Evolutionary conservation across 1,140 invertebrate genomes (phyloP).

Genomic region (Drosophila melanica): DNA sequence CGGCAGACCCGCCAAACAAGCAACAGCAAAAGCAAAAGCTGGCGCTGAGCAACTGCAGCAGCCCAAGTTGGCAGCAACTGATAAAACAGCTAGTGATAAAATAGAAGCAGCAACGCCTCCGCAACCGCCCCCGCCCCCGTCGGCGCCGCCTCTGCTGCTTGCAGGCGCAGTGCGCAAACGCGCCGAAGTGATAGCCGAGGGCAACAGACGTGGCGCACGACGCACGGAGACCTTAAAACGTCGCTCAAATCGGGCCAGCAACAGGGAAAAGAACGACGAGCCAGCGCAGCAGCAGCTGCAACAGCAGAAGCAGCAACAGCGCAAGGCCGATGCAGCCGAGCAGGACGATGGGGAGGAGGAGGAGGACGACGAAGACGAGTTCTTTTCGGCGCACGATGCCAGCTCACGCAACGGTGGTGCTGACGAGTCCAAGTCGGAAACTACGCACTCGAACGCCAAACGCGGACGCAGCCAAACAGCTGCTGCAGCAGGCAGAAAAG

Average conservation of each 20-base stretch:
- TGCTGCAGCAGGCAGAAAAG: constrained; percentile 43
- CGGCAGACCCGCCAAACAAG: constrained; percentile 61
- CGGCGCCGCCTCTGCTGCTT: constrained; percentile 63
- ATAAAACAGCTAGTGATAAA: constrained; percentile 65
- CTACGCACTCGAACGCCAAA: constrained; percentile 34
- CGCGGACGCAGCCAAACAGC: constrained; percentile 48
- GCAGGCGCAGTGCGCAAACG: constrained; percentile 86
- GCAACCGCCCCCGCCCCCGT: constrained; percentile 9
- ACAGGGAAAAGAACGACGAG: constrained; percentile 61
- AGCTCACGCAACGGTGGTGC: constrained; percentile 62
- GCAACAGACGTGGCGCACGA: constrained; percentile 60
- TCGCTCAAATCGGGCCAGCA: constrained; percentile 62
- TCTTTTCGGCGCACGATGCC: constrained; percentile 75
- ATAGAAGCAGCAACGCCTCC: constrained; percentile 26
- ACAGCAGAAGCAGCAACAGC: neutral
- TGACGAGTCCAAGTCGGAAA: constrained; percentile 50
- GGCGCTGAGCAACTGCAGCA: constrained; percentile 13
- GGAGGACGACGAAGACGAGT: constrained; percentile 71
- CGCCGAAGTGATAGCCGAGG: constrained; percentile 83
- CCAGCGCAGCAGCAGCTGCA: constrained; percentile 27
- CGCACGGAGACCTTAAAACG: constrained; percentile 60
- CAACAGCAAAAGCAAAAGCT: constrained; percentile 15
- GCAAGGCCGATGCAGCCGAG: neutral
- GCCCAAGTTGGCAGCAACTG: constrained; percentile 3
- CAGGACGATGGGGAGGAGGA: constrained; percentile 43